Evolutionary conservation across 2,113 vertebrate genomes (phyloP), one percentile per base, ranked within the genome.

Genomic region (Setophaga coronata): DNA sequence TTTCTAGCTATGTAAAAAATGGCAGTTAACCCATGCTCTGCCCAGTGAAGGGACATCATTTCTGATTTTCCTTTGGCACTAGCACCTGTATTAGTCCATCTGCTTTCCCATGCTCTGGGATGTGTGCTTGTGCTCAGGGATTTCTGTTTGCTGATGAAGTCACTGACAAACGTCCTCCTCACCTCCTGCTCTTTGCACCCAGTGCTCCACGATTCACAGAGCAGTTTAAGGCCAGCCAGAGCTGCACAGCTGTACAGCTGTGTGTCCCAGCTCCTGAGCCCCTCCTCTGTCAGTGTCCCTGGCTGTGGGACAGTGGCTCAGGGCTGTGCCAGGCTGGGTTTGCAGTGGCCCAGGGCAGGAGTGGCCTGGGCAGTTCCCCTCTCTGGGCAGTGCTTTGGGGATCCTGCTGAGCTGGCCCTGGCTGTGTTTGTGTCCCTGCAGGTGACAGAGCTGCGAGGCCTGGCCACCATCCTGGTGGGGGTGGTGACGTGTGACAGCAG

Each of bases 401-500:
- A 3, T 28, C 15, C 50, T 93, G 82, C 1, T 25, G 15, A 78
- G 87, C 42, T 73, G 47, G 31, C 38, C 24, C n/a, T 45, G 51
- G 67, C 0, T 31, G 2, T 83, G 56, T 61, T 28, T 92, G 34
- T 80, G 50, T 73, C 36, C 10, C 54, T 29, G 14, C 97, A 99
- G 99, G 99, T 99, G 77, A 98, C 98, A 1, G 99, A 99, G 96
- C 98, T 99, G 26, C 98, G 99, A 26, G 99, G 99, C 64, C 93
- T 99, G 96, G 98, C 98, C 88, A 99, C 99, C 5, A 96, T 99
- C 95, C 97, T 98, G 20, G 98, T 99, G 29, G 99, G 99, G 47
- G 89, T 98, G 7, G 99, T 99, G 86, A 99, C 98, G 0, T 99
- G 99, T 6, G 98, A 99, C 88, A 98, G 98, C 57, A 97, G 98